Base-by-base conservation (phyloP, 2,888 invertebrate species). In the Hedychridium roseum region DNA sequence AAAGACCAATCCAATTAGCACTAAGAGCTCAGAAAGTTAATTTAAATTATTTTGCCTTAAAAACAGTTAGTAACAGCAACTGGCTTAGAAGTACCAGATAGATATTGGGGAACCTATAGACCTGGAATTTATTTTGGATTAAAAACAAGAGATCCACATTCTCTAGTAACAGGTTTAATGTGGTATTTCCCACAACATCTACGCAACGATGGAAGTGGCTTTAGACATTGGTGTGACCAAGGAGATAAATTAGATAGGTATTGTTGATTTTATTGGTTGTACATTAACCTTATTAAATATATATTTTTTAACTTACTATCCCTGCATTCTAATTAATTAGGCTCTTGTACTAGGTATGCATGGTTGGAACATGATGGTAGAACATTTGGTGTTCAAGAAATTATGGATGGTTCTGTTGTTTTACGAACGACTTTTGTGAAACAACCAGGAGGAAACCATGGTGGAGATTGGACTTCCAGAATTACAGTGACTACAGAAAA, bases 311-410 rank as follows among this genome's bases (percentile, higher is more conserved):
- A n/a, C 3, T 26, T 20, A 4, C 39, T 18, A 21, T 26, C 37
- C 27, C 23, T 41, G n/a, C n/a, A n/a, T 11, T 12, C 27, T 17
- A 35, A 30, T 16, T 35, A 12, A 20, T 36, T 36, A 20, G 9
- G 11, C 9, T 14, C 30, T 43, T 39, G 35, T 30, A 17, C 34
- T 37, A 72, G 69, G 35, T 91, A 94, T 73, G 92, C 93, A 0
- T 99, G 99, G 99, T 78, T 88, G 3, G 87, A 92, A 57, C 98
- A 99, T 73, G 97, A 99, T 74, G 97, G 97, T 0, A 83, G 86
- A 26, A 87, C 86, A 4, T 98, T 98, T 80, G 99, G 99, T 0
- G 82, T 91, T 23, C 98, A 99, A 77, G 86, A 90, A 65, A 91
- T 98, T 43, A 80, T 86, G 1, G 99, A 99, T 71, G 84, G 86